Base-by-base conservation (phyloP, 2,797 vertebrate species). In the Anabas testudineus region DNA sequence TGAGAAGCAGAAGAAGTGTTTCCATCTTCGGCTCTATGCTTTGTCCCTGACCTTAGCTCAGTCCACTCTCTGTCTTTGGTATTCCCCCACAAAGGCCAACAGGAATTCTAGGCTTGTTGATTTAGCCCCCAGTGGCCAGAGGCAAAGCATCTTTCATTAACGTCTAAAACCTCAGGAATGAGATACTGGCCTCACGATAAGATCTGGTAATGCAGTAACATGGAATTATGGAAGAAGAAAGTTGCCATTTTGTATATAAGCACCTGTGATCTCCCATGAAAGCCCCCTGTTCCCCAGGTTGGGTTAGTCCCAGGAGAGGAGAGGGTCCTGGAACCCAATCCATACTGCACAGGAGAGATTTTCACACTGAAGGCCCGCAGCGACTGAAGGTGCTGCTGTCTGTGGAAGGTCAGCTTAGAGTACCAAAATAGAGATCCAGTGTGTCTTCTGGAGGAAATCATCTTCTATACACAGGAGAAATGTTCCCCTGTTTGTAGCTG, bases 241-340 rank as follows among this genome's bases (percentile, higher is more conserved):
- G 94, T 93, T 93, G 91, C 90, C 89, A 93, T 95, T 95, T 94
- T 94, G 92, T 93, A 92, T 94, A 94, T 95, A 95, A 95, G 93
- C 91, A 93, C 94, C 93, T 93, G 91, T 94, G 94, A 95, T 95
- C 93, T 92, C 83, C 87, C 88, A 87, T 93, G 89, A 94, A 94
- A 92, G 91, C 90, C 88, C 82, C 78, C 86, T 90, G 91, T 93
- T 94, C 87, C 87, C 88, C 47, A 2, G 87, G 80, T 86, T 91
- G 88, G 91, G 84, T 82, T 85, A 63, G 88, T 90, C 89, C 87
- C 88, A 87, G 86, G 90, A 91, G 89, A 86, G 81, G 74, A 86
- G 77, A 83, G 76, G 76, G 89, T 82, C 80, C 81, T 78, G 68
- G 88, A 91, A 92, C 87, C 70, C 88, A 91, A 91, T 92, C 89